These are phyloP conservation scores for Nezara viridula DNA, from an alignment of 2,888 invertebrate species.

Conservation along the genomic window DNA sequence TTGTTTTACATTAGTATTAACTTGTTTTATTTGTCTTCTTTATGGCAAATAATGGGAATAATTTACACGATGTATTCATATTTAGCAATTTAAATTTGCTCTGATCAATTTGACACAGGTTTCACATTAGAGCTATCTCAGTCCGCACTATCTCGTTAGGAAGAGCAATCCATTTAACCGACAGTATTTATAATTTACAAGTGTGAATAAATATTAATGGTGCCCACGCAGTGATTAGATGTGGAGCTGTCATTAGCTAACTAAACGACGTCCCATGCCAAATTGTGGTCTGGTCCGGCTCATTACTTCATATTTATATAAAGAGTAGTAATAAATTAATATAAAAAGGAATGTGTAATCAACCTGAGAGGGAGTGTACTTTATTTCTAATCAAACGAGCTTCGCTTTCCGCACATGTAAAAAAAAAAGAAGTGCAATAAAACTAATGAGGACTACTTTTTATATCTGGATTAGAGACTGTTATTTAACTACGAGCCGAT, in stretches of 20 bases:
- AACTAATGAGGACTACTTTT: neutral
- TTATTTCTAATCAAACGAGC: no score
- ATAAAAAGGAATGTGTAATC: neutral
- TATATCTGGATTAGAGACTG: neutral
- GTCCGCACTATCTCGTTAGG: neutral
- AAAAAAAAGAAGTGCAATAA: neutral
- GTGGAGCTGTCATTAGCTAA: neutral
- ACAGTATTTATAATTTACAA: neutral
- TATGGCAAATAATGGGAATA: neutral
- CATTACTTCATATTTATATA: slow-evolving; percentile 1
- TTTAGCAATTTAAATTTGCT: neutral
- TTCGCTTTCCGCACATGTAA: no score
- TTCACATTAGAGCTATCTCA: neutral
- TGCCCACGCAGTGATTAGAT: neutral
- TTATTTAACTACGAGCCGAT: neutral
- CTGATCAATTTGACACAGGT: neutral
- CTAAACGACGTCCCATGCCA: neutral
- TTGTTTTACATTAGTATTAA: no score
- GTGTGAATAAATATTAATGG: slow-evolving; percentile 11
- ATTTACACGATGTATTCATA: neutral
- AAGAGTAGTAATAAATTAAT: neutral
- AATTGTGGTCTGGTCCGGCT: neutral
- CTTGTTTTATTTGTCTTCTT: neutral
- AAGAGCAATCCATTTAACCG: neutral
- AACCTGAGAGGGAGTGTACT: neutral